These are phyloP conservation scores for Coremacera marginata DNA, from an alignment of 2,888 invertebrate genomes.

Conservation along the genomic window DNA sequence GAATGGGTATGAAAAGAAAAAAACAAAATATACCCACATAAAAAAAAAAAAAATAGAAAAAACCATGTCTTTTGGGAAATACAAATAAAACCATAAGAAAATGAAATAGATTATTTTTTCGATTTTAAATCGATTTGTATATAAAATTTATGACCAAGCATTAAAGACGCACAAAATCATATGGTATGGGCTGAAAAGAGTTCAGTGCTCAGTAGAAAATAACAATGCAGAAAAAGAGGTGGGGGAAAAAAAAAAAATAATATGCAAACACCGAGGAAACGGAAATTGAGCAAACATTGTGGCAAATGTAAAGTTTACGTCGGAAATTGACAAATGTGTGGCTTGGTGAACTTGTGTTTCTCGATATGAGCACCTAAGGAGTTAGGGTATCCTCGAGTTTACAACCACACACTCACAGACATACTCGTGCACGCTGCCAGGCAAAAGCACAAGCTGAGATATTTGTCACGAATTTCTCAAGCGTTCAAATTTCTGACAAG, in stretches of 20 bases:
- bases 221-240: neutral
- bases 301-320: constrained; percentile 5
- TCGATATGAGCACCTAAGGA: neutral
- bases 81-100: constrained; percentile 5
- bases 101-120: constrained; percentile 4
- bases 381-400: neutral
- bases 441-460: neutral
- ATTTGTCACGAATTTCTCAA: constrained; percentile 3
- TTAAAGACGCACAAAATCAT: neutral
- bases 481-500: neutral
- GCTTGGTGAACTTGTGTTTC: neutral
- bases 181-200: neutral
- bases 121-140: neutral
- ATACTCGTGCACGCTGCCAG: neutral
- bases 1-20: neutral
- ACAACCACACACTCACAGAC: neutral
- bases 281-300: neutral
- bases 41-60: neutral
- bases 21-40: constrained; percentile 19
- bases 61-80: neutral
- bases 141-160: neutral
- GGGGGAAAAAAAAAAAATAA: neutral
- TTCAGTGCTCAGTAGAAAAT: no score
- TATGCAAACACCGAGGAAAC: neutral
- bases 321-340: constrained; percentile 20